Evolutionary conservation across 2,797 vertebrate species (phyloP), one percentile per base, ranked within the genome.

Genomic region (Salarias fasciatus): DNA sequence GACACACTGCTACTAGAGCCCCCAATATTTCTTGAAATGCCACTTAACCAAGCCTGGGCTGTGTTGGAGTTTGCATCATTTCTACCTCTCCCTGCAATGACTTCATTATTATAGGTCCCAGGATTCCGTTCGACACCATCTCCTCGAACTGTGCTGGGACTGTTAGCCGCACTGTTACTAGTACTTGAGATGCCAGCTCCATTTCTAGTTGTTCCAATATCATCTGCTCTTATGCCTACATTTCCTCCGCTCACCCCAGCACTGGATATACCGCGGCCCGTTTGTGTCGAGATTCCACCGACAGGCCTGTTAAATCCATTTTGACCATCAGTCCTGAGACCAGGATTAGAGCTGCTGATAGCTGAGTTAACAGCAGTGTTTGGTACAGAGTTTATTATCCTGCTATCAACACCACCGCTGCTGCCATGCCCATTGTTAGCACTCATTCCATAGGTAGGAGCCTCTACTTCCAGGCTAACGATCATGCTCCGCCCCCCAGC

Each of bases 401-500:
- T 68, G 13, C 53, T 48, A 43, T 68, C 63, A 33, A 44, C 76
- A 33, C 41, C 71, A 29, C 33, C 65, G 45, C 53, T 79, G 49
- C 38, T 73, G 31, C 55, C 37, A 18, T 41, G 52, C n/a, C 62
- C 55, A 11, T 12, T 54, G 14, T 36, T 55, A 11, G 15, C 47
- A 14, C 88, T 93, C 69, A 93, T 92, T 54, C 64, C 87, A n/a
- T 92, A 85, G 5, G 86, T 64, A 11, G 88, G 82, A 30, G 91
- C 77, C 0, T 91, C 84, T 33, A 98, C 92, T 0, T 94, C 90
- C 12, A 99, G 73, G 70, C 88, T 86, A 8, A 98, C 83, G 0
- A 89, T 65, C 55, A 92, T 95, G 38, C 84, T 85, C 60, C 88
- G 94, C 59, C 91, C 93, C 5, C 96, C 96, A 0, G 85, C 94